Base-by-base conservation (phyloP, 2,113 vertebrate species). In the Felis chaus region DNA sequence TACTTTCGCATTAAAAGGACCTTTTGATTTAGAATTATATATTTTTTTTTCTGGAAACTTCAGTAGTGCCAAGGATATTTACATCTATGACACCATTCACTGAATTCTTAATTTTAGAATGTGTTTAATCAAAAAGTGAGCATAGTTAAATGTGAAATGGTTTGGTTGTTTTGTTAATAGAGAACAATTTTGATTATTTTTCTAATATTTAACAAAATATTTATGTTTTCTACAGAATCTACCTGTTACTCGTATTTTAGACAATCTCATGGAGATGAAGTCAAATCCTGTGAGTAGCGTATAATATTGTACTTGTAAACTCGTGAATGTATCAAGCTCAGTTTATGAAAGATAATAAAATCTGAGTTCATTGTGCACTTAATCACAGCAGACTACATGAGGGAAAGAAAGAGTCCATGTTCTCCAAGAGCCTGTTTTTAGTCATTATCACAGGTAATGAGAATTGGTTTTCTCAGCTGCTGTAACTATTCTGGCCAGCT, bases 191-290 rank as follows among this genome's bases (percentile, higher is more conserved):
- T 68, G 27, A 7, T 87, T 78, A 31, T 48, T 94, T 88, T 88
- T 89, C 79, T 79, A 31, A 55, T 93, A 78, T 50, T 94, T 96
- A 97, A 97, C 65, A 89, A 92, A 96, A 95, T 85, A 66, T 27
- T 95, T n/a, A 83, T 98, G 15, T 98, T 13, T 98, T 97, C 98
- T 98, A 84, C 98, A 99, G 99, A 99, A 99, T 98, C 98, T 99
- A 5, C 99, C 99, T 16, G 99, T 99, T 84, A 99, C 99, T 55
- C 99, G 99, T 85, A 99, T 99, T 97, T 98, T 99, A 95, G 99
- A 99, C 98, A 99, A 99, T 98, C 99, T 99, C 82, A 99, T 99
- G 99, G 99, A 99, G 98, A 99, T 99, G 99, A 99, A 99, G 97
- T 99, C 99, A 83, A 99, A 99, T 96, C 99, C 99, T 66, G 99